Evolutionary conservation across 2,888 invertebrate genomes (phyloP).

Genomic region (Sminthurides aquaticus): DNA sequence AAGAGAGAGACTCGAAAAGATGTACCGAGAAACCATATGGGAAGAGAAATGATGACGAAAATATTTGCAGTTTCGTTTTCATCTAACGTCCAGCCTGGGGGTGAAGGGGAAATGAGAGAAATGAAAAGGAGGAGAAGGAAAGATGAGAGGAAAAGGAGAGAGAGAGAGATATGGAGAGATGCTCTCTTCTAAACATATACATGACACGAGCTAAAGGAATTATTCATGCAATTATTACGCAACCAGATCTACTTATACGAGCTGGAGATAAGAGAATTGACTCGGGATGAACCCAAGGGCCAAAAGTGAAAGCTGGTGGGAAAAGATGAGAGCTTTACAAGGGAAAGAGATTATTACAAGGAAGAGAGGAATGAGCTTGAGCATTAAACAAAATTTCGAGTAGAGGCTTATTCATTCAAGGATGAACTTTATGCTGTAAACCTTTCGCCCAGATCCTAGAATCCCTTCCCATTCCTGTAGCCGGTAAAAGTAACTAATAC

Average conservation of each 20-base stretch:
- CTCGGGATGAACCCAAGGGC: neutral
- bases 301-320: neutral
- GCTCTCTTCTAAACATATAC: neutral
- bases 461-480: no score
- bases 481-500: no score
- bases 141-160: neutral
- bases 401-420: no score
- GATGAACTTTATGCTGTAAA: no score
- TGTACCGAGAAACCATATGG: neutral
- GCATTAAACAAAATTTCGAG: no score
- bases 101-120: neutral
- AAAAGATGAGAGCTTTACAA: no score
- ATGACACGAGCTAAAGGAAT: neutral
- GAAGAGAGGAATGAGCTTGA: no score
- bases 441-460: no score
- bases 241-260: neutral
- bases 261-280: neutral
- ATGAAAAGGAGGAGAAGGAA: neutral
- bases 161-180: neutral
- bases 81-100: neutral
- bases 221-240: neutral
- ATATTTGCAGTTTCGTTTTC: neutral
- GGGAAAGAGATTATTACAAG: no score
- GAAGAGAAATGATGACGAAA: neutral
- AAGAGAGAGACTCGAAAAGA: no score